phyloP scores from a whole-genome alignment of 1,140 invertebrate genomes.

The Trigoniulus corallinus region DNA sequence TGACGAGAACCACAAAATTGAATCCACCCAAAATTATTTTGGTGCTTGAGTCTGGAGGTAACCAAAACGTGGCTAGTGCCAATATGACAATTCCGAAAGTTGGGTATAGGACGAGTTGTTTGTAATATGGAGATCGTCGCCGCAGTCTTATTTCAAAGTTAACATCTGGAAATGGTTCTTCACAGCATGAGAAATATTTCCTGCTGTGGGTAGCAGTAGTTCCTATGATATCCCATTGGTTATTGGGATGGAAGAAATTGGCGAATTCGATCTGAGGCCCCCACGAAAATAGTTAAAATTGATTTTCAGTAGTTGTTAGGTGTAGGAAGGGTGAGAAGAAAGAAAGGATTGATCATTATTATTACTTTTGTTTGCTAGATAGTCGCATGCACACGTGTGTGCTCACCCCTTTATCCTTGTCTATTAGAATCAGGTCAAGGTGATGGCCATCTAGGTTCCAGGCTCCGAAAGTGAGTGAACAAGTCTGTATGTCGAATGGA shows the following conservation, averaged over 20 bases:
- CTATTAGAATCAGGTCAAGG: conserved; percentile 31
- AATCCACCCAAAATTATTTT: conserved; percentile 42
- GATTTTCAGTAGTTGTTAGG: too few species aligned
- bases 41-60: conserved; percentile 43
- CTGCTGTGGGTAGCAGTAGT: conserved; percentile 24
- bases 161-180: conserved; percentile 36
- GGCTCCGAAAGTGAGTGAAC: conserved; percentile 40
- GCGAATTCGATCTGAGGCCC: background rate
- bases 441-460: conserved; percentile 43
- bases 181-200: conserved; percentile 32
- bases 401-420: background rate
- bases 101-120: conserved; percentile 39
- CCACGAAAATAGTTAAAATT: too few species aligned
- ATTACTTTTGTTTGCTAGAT: too few species aligned
- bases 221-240: conserved; percentile 38
- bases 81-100: conserved; percentile 42
- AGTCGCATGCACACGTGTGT: too few species aligned
- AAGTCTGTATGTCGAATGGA: conserved; percentile 52
- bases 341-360: too few species aligned
- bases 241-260: conserved; percentile 17
- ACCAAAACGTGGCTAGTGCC: conserved; percentile 41
- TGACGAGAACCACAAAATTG: conserved; percentile 35
- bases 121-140: conserved; percentile 40
- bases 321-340: too few species aligned
- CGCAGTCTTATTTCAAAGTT: conserved; percentile 33